These are phyloP conservation scores for Pachyramphus minor DNA, from an alignment of 2,113 vertebrate species.

Conservation along the genomic window DNA sequence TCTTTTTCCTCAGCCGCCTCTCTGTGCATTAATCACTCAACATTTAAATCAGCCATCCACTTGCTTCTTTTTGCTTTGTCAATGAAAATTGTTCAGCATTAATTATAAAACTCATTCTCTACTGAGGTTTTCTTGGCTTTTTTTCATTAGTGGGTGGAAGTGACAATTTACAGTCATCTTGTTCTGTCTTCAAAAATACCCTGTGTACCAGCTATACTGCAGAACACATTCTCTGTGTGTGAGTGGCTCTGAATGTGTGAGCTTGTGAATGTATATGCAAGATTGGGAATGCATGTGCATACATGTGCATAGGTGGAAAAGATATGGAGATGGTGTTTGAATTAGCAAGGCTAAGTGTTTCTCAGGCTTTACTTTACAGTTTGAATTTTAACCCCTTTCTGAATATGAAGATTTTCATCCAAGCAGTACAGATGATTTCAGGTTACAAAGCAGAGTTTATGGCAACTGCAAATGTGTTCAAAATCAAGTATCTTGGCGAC, in stretches of 20 bases:
- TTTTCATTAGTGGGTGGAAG: conserved; percentile 60
- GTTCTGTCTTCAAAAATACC: conserved; percentile 58
- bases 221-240: background rate
- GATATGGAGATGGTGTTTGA: background rate
- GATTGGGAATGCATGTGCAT: conserved; percentile 7
- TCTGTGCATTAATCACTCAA: conserved; percentile 54
- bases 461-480: background rate
- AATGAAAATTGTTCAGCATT: conserved; percentile 69
- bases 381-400: background rate
- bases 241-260: background rate
- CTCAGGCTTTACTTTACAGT: background rate
- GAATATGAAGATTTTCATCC: background rate
- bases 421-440: background rate
- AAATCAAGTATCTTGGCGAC: background rate
- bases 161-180: conserved; percentile 59
- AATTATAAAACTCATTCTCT: conserved; percentile 68
- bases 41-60: conserved; percentile 63
- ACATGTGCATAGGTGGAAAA: conserved; percentile 20
- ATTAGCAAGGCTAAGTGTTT: conserved; percentile 5
- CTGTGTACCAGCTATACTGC: background rate
- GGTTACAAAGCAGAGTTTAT: background rate
- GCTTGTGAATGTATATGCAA: background rate
- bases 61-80: conserved; percentile 67
- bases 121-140: conserved; percentile 53
- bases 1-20: conserved; percentile 33